Evolutionary conservation across 2,888 invertebrate genomes (phyloP), one percentile per base, ranked within the genome.

Genomic region (Tinea semifulvella): DNA sequence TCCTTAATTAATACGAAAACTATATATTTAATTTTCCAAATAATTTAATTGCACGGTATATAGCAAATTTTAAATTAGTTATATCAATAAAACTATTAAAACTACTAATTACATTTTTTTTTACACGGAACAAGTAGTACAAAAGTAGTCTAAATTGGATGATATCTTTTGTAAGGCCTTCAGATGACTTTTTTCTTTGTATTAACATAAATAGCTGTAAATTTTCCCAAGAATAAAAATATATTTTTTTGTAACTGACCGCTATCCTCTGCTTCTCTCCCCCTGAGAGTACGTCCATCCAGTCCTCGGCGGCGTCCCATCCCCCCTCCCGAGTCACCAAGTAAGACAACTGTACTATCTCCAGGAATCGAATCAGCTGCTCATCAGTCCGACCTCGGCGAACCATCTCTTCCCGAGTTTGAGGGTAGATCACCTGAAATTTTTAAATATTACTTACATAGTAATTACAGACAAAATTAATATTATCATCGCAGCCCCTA

Each of bases 251-350:
- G 5, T 8, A 11, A 53, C 70, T 62, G 61, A 93, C 91, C 42
- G 98, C 98, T 56, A 99, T 90, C 61, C 98, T 83, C 73, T 99
- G 99, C 63, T 99, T 99, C 79, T 99, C 98, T 10, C 98, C 99
- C 0, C 99, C 99, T 25, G 95, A 96, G 3, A 99, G 81, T 0
- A 98, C 96, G 68, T 99, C 99, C 86, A 98, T 92, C 98, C 98
- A 99, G 81, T 99, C 98, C 57, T 96, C 95, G 1, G 95, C 90
- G 0, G 95, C 89, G 70, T 97, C 93, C 85, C 96, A 89, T 5
- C 92, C 93, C 20, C 89, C 90, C 55, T 97, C 96, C 42, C 97
- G 83, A 48, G 89, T 86, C 38, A 92, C 77, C 46, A 98, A 82
- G 77, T 96, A 94, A 1, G 85, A 85, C 48, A 98, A 76, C 65